A percentile compares a stretch with the other conserved stretches of the same genome.
These are phyloP conservation scores for Periphyllus acericola DNA, from an alignment of 2,888 invertebrate species.

Conservation along the genomic window DNA sequence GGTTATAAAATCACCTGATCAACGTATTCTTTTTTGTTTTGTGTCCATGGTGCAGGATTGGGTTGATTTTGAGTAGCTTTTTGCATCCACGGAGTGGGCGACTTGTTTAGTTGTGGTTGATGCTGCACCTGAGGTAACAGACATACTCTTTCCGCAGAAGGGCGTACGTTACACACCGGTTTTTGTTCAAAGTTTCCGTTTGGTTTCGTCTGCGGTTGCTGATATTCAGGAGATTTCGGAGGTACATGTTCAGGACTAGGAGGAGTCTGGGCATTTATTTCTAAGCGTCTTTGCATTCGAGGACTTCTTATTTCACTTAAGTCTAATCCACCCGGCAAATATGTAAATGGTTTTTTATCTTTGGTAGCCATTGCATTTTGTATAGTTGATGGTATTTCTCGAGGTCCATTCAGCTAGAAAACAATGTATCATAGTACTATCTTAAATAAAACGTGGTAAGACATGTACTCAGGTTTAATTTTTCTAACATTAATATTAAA, in stretches of 20 bases:
- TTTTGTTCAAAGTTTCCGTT: slow-evolving; percentile 65
- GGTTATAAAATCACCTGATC: slow-evolving; percentile 28
- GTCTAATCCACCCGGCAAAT: slow-evolving; percentile 92
- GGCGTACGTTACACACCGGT: slow-evolving; percentile 58
- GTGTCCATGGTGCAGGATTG: slow-evolving; percentile 58
- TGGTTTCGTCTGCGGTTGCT: slow-evolving; percentile 64
- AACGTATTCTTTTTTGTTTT: slow-evolving; percentile 41
- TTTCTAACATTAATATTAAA: too few relatives aligned
- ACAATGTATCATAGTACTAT: neutral
- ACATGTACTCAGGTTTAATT: too few relatives aligned
- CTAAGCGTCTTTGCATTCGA: slow-evolving; percentile 84
- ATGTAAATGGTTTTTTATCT: slow-evolving; percentile 97
- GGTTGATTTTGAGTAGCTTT: slow-evolving; percentile 66
- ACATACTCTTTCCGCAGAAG: slow-evolving; percentile 43
- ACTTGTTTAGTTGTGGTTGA: slow-evolving; percentile 65
- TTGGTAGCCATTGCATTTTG: slow-evolving; percentile 95
- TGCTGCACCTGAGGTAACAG: slow-evolving; percentile 49
- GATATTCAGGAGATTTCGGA: slow-evolving; percentile 68
- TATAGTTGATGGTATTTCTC: slow-evolving; percentile 86
- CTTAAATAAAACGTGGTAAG: neutral
- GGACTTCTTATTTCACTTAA: slow-evolving; percentile 90
- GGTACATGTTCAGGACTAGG: slow-evolving; percentile 69
- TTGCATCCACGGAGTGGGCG: slow-evolving; percentile 65
- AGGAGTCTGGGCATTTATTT: slow-evolving; percentile 70
- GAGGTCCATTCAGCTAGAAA: slow-evolving; percentile 63